Base-by-base conservation (phyloP, 2,888 invertebrate genomes). In the Drosophila ochracea region DNA sequence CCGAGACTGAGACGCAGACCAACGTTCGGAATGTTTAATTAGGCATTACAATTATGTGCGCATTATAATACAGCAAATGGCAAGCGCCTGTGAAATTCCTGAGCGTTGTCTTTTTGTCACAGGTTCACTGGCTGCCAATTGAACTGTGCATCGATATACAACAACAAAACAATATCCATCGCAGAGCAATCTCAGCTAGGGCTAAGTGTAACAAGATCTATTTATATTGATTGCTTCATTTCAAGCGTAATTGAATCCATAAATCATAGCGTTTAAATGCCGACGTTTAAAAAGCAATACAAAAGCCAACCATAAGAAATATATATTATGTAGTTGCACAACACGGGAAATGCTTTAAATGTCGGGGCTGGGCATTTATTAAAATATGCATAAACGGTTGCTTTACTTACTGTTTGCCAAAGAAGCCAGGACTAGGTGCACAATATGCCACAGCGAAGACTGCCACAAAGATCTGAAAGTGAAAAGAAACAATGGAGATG, bases 371-470 rank as follows among this genome's bases (percentile, higher is more conserved):
- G 19, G 47, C 31, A 31, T 28, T n/a, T 25, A 37, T 37, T 37
- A 30, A 58, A 41, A 59, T 69, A 49, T 21, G 19, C 11, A 30
- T 31, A 43, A 39, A 19, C 43, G 7, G n/a, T 37, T 55, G 41
- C 57, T 73, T 60, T 83, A 92, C 93, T 93, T 83, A 93, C 93
- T 93, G 93, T 83, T 91, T 92, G 76, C 91, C 89, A 80, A 91
- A 89, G 85, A 92, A 92, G 77, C 91, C 92, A 61, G 93, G 92
- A 67, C 86, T 81, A 66, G 92, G 92, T 65, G 92, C 91, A 66
- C 84, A 82, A 75, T 87, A 89, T 19, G 90, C 92, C 76, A 92
- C 70, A 63, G 92, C 90, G 68, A 92, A 75, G 69, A 92, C 76
- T 60, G 91, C 91, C 31, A 93, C 79, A 74, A 92, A 82, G 68